These are phyloP conservation scores for Pitangus sulphuratus DNA, from an alignment of 2,797 vertebrate genomes.

Conservation along the genomic window DNA sequence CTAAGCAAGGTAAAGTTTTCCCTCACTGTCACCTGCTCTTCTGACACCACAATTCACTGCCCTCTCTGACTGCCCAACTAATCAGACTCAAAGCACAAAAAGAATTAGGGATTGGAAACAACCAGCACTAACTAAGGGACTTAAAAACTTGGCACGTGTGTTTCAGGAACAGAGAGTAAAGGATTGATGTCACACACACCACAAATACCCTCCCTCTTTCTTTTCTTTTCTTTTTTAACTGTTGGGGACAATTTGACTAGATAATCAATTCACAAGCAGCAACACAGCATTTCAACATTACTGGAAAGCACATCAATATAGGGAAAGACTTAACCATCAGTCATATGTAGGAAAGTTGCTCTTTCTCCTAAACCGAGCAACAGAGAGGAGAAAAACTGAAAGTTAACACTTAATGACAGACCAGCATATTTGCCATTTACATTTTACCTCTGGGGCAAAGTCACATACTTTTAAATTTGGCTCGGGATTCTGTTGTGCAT, in stretches of 20 bases:
- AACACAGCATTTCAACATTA: not conserved
- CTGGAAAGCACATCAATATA: not conserved
- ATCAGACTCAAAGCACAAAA: not conserved
- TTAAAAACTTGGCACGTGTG: not conserved
- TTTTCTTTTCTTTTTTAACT: not conserved
- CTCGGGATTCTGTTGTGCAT: not conserved
- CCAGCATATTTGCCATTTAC: not conserved
- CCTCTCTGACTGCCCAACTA: not conserved
- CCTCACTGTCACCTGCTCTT: not conserved
- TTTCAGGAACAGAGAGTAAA: not conserved
- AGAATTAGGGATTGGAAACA: not conserved
- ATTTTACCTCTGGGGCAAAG: not conserved
- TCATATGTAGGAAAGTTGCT: not conserved
- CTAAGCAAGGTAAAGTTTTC: not conserved
- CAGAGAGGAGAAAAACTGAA: not conserved
- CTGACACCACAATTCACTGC: not conserved
- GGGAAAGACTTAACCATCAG: not conserved
- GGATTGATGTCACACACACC: not conserved
- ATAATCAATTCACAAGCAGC: not conserved
- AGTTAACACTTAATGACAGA: not conserved
- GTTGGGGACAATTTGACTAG: not conserved
- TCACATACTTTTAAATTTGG: not conserved
- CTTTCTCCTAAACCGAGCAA: not conserved
- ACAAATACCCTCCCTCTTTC: accelerated
- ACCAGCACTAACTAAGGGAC: not conserved